Evolutionary conservation across 2,888 invertebrate species (phyloP).

Genomic region (Tanypteryx hageni): DNA sequence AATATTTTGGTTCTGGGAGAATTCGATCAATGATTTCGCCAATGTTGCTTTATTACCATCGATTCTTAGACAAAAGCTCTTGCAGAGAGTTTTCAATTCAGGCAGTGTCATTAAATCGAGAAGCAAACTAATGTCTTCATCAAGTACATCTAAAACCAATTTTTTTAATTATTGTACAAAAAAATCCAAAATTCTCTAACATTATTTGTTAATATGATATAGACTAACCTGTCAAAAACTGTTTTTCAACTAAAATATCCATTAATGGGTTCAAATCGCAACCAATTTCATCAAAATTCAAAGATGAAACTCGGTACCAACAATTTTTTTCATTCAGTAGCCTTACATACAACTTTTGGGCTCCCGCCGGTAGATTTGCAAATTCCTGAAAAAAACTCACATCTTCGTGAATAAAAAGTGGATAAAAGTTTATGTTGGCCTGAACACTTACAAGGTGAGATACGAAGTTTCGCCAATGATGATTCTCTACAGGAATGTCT

Average conservation of each 20-base stretch:
- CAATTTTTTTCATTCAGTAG: not conserved
- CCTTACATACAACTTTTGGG: not conserved
- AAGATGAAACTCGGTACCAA: not conserved
- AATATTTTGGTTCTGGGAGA: not conserved
- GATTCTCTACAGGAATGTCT: not conserved
- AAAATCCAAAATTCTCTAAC: too few species aligned
- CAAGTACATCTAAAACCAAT: not conserved
- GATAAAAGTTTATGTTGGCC: not conserved
- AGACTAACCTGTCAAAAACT: not conserved
- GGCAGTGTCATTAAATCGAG: not conserved
- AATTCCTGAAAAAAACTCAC: not conserved
- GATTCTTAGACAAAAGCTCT: not conserved
- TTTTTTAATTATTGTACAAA: too few species aligned
- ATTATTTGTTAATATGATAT: not conserved
- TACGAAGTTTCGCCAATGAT: constrained; percentile 38
- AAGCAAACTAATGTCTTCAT: not conserved
- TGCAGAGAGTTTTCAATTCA: constrained; percentile 21
- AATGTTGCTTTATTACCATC: constrained; percentile 36
- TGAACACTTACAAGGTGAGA: not conserved
- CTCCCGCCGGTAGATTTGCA: not conserved
- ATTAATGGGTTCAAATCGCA: not conserved
- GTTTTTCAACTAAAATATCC: not conserved
- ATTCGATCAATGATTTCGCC: constrained; percentile 27
- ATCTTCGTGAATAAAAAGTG: not conserved
- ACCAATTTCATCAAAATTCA: not conserved